Percentiles rank a stretch among this genome's conserved stretches.
Conservation (phyloP, 1,140 invertebrate species). For the Cherax destructor region DNA sequence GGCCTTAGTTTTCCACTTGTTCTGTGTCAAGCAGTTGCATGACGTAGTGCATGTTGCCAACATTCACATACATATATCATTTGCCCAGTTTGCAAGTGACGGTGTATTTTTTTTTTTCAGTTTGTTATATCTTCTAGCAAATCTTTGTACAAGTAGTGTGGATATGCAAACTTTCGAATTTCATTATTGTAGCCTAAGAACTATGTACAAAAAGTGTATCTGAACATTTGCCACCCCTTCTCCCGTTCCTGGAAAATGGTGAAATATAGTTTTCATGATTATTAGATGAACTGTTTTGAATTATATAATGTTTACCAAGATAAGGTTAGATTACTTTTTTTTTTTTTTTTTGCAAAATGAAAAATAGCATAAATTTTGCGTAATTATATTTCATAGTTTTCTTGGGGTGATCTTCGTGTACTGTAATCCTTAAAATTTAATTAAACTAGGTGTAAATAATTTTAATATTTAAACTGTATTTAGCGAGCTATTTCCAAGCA, state of each 20-base stretch:
- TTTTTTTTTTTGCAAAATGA: too few relatives aligned
- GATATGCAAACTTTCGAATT: neutral
- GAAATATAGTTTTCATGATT: too few relatives aligned
- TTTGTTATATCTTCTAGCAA: conserved; percentile 1
- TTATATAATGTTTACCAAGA: too few relatives aligned
- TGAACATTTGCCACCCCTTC: too few relatives aligned
- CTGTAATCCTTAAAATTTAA: too few relatives aligned
- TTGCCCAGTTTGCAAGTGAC: neutral
- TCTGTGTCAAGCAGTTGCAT: neutral
- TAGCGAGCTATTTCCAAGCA: neutral
- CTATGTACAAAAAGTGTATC: too few relatives aligned
- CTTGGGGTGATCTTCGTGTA: too few relatives aligned
- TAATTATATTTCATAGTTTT: too few relatives aligned
- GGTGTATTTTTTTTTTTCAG: neutral
- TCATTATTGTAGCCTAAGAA: neutral
- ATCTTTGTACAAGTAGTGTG: neutral
- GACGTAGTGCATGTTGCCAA: neutral
- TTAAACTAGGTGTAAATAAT: neutral
- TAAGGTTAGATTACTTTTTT: too few relatives aligned
- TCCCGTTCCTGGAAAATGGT: too few relatives aligned
- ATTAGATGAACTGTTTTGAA: too few relatives aligned
- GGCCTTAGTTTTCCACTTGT: neutral
- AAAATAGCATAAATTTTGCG: too few relatives aligned
- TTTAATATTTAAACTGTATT: neutral
- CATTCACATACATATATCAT: neutral